These are phyloP conservation scores for Tetrao urogallus DNA, from an alignment of 2,113 vertebrate genomes.

Conservation along the genomic window DNA sequence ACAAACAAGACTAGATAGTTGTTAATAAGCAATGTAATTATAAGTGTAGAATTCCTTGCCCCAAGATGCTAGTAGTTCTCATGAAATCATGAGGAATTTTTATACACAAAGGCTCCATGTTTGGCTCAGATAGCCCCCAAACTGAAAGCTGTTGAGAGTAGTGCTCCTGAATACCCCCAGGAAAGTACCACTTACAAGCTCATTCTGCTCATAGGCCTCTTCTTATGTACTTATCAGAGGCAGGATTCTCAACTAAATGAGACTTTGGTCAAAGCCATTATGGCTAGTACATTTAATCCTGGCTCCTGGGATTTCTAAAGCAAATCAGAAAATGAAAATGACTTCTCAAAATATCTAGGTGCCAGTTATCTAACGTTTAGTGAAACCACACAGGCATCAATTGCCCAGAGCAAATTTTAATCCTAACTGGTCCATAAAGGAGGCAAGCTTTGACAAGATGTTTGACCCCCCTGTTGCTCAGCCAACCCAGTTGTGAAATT, in stretches of 20 bases:
- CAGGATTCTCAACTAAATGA: not conserved
- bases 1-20: not conserved
- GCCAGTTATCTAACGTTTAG: not conserved
- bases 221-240: not conserved
- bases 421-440: not conserved
- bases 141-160: not conserved
- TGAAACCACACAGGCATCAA: not conserved
- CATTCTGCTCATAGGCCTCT: not conserved
- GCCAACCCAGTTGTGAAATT: slow-evolving; percentile 33
- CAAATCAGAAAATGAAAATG: not conserved
- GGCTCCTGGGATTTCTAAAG: not conserved
- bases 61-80: not conserved
- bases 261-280: not conserved
- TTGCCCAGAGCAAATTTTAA: not conserved
- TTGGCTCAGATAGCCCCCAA: not conserved
- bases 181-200: not conserved
- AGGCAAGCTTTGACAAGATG: slow-evolving; percentile 1
- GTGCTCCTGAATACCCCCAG: too few relatives aligned
- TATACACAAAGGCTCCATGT: not conserved
- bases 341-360: not conserved
- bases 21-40: not conserved
- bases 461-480: slow-evolving; percentile 9
- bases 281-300: not conserved
- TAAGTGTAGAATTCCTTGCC: not conserved
- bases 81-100: not conserved